phyloP scores from a whole-genome alignment of 2,888 invertebrate genomes.

The Troides aeacus region DNA sequence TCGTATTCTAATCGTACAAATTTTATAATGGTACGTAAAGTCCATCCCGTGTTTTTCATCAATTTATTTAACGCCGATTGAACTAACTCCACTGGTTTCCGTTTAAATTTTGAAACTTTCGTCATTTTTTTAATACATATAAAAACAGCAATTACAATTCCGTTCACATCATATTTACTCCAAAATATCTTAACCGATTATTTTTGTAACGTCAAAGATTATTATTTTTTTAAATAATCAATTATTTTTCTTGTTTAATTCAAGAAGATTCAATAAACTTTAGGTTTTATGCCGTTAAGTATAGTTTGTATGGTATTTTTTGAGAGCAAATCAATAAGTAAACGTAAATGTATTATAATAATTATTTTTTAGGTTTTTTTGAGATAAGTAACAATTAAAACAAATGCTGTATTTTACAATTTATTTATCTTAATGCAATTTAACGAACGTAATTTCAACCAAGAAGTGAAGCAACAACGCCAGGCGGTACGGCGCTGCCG shows the following conservation, averaged over 20 bases:
- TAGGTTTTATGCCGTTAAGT: neutral
- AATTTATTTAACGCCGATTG: conserved; percentile 56
- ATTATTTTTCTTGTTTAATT: neutral
- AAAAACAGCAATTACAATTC: neutral
- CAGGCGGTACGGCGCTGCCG: conserved; percentile 51
- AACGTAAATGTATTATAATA: no score
- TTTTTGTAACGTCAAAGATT: no score
- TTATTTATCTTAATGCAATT: conserved; percentile 2
- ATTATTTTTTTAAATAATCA: neutral
- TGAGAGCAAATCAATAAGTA: no score
- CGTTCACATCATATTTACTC: no score
- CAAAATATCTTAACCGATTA: no score
- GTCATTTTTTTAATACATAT: neutral
- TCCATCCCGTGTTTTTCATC: conserved; percentile 61
- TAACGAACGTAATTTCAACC: conserved; percentile 42
- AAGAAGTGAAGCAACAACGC: conserved; percentile 57
- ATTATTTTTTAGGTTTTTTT: no score
- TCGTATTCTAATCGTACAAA: conserved; percentile 57
- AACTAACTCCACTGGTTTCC: conserved; percentile 51
- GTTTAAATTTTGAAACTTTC: neutral
- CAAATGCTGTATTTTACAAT: neutral
- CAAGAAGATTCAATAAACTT: neutral
- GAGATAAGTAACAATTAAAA: neutral
- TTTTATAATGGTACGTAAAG: conserved; percentile 57
- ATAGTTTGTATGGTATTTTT: neutral